Conservation (phyloP, 2,113 vertebrate genomes). For the Picathartes gymnocephalus region DNA sequence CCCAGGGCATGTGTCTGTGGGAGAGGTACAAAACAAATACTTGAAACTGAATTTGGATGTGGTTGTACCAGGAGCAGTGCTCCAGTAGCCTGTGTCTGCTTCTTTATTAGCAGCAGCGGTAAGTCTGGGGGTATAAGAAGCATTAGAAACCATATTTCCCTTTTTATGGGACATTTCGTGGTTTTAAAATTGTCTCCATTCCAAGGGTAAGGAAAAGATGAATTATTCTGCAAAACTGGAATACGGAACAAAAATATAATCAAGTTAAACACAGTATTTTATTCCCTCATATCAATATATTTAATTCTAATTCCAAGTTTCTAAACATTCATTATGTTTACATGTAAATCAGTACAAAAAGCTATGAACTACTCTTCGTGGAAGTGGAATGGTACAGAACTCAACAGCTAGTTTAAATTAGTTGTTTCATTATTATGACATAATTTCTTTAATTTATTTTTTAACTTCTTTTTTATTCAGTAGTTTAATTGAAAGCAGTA, state of each 20-base stretch:
- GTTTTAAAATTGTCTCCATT: neutral
- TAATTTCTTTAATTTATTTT: neutral
- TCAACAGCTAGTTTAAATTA: neutral
- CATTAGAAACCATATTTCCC: neutral
- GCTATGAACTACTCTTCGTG: neutral
- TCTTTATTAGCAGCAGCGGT: neutral
- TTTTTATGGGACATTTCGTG: neutral
- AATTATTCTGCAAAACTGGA: neutral
- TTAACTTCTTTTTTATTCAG: neutral
- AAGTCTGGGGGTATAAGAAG: neutral
- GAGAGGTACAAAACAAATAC: neutral
- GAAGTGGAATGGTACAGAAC: neutral
- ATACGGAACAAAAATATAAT: neutral
- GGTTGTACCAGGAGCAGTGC: neutral
- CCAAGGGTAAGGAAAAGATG: neutral
- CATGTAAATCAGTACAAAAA: neutral
- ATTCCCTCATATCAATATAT: neutral
- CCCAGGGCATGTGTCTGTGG: neutral
- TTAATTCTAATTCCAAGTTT: neutral
- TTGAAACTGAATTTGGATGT: conserved; percentile 17
- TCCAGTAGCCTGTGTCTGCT: neutral
- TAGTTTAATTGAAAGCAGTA: neutral
- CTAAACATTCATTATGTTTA: neutral
- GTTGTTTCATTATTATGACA: neutral
- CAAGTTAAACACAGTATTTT: neutral